A percentile compares a stretch with the other conserved stretches of the same genome.
Conservation (phyloP, 1,140 invertebrate genomes). For the Brachionus plicatilis region DNA sequence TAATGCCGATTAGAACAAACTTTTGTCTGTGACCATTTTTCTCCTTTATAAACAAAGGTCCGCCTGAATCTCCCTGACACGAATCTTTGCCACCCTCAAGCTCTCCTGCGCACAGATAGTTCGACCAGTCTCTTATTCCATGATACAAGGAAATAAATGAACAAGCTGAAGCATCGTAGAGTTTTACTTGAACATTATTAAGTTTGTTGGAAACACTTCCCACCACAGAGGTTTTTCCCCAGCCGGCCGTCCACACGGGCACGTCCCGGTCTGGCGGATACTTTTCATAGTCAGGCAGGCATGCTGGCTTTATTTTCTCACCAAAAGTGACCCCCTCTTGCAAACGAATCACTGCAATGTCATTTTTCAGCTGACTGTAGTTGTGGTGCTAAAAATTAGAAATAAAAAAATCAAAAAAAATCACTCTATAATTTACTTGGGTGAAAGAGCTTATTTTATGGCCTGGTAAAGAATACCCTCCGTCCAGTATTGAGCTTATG, state of each 20-base stretch:
- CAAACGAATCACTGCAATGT: conserved; percentile 2
- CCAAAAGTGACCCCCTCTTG: neutral
- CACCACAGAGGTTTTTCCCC: neutral
- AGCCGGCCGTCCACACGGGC: conserved; percentile 8
- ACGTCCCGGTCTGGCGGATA: neutral
- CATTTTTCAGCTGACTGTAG: neutral
- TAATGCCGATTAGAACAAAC: conserved; percentile 1
- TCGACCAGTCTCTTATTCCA: conserved; percentile 7
- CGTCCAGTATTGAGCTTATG: neutral
- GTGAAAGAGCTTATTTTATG: neutral
- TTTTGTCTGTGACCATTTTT: neutral
- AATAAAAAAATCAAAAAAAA: conserved; percentile 2
- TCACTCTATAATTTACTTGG: neutral
- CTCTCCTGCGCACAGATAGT: conserved; percentile 13
- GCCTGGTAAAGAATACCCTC: neutral
- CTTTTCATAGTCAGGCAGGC: neutral
- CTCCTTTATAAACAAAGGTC: neutral
- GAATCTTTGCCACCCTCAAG: conserved; percentile 1
- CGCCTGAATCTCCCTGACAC: conserved; percentile 36
- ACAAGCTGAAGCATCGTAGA: neutral
- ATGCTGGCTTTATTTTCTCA: neutral
- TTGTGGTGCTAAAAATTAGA: neutral
- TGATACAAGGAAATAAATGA: neutral
- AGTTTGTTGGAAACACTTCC: neutral
- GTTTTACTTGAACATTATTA: neutral